Evolutionary conservation across 2,888 invertebrate species (phyloP), one percentile per base, ranked within the genome.

Genomic region (Tetropium fuscum): DNA sequence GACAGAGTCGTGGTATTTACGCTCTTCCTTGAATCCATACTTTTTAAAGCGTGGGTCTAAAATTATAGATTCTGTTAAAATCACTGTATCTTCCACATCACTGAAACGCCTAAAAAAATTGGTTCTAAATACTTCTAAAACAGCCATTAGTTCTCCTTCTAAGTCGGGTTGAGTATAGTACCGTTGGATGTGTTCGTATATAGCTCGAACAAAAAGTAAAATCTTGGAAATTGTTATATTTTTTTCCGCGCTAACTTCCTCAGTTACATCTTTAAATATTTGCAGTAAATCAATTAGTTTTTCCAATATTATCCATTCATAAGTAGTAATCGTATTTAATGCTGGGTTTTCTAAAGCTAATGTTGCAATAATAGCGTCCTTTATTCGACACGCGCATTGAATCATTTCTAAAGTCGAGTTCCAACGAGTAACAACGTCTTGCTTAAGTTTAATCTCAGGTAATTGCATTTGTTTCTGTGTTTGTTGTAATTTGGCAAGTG

Each of bases 221-320:
- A 48, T 34, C n/a, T 48, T 48, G 5, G 34, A 48, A 19, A 48
- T 34, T 22, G 48, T 48, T 16, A 54, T 22, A 11, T 11, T 10
- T 44, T 44, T 43, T 25, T 44, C 54, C 15, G 44, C 45, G 41
- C 56, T 48, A 18, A 47, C 10, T 18, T 56, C 56, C n/a, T 30
- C 47, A 38, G 56, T 48, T 5, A 48, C 48, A 18, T 56, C 57
- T 19, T 56, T 49, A 19, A 53, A 53, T 19, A 16, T 11, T 45
- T 54, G 32, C 32, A 43, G 34, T 13, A 30, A 18, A 10, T 40
- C 34, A 32, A 25, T 15, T 15, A 27, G 6, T 27, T 44, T 44
- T 15, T 25, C 27, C 7, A 27, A 3, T 15, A 44, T 4, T 27
- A 5, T 15, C 13, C 30, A 44, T 25, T 44, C 44, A 5, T 25